These are phyloP conservation scores for Charaxes varanes DNA, from an alignment of 1,140 invertebrate genomes.

Conservation along the genomic window DNA sequence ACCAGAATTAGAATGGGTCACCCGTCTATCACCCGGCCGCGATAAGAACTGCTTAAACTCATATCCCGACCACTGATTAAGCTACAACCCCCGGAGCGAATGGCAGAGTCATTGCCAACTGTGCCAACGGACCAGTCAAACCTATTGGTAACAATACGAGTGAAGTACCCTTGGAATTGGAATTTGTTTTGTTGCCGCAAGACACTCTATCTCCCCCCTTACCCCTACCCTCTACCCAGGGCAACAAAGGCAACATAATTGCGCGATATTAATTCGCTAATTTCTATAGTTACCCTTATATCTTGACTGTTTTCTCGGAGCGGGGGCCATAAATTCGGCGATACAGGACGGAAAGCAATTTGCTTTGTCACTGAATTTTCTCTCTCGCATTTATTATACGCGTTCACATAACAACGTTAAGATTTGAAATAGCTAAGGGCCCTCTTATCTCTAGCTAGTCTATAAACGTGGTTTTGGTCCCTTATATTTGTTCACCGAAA, in stretches of 20 bases:
- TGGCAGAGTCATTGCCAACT: too few species aligned
- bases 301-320: constrained; percentile 21
- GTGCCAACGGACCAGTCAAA: too few species aligned
- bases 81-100: too few species aligned
- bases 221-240: background rate
- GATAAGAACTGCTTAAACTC: too few species aligned
- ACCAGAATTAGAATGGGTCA: too few species aligned
- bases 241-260: constrained; percentile 15
- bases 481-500: background rate
- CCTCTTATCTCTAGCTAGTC: constrained; percentile 16
- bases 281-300: constrained; percentile 23
- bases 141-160: too few species aligned
- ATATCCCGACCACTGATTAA: too few species aligned
- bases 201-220: background rate
- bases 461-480: background rate
- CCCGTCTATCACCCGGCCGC: too few species aligned
- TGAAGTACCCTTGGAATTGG: too few species aligned
- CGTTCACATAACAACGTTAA: constrained; percentile 24
- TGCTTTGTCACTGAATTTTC: constrained; percentile 39
- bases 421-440: constrained; percentile 15
- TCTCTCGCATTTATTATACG: constrained; percentile 24
- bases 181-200: too few species aligned
- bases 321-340: constrained; percentile 34
- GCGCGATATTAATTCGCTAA: constrained; percentile 22
- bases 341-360: constrained; percentile 37